Base-by-base conservation (phyloP, 2,797 vertebrate species). In the Hoplostethus mediterraneus region DNA sequence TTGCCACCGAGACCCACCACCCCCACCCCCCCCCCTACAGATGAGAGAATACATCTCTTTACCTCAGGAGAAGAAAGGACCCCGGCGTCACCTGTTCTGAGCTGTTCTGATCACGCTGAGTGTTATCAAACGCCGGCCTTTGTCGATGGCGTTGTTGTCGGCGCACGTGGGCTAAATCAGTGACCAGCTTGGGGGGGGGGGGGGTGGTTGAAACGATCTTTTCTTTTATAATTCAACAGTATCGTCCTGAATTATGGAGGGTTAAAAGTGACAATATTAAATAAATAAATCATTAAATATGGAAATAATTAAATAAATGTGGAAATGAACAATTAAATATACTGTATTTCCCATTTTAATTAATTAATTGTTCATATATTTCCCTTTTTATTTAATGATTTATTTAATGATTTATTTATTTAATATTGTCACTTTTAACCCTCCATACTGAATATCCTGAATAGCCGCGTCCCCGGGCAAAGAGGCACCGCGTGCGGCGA, bases 1-100 rank as follows among this genome's bases (percentile, higher is more conserved):
- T 16, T 57, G 63, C 75, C 74, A 74, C 12, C 9, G 1, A 77
- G 54, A 21, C 69, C 59, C 65, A 21, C 69, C 59, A 63, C 6
- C 9, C 25, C 13, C 4, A 10, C 6, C 6, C 40, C 10, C 44
- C 12, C n/a, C n/a, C n/a, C n/a, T n/a, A n/a, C n/a, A 38, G n/a
- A 76, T 67, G 60, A 83, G 40, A 68, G 61, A 53, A 77, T 80
- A 62, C 59, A 57, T 54, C 17, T 62, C 57, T 80, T 79, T 62
- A 25, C 66, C 61, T 75, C 14, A 70, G 56, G 11, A 16, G 30
- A 78, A 64, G 67, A 80, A 67, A 57, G 45, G 5, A 31, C 42
- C 42, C 45, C 7, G 1, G 30, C 8, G 54, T 60, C 57, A 33
- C 47, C 67, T 11, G 3, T 66, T 77, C 60, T 53, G 60, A 79